Percentiles rank a stretch among this genome's conserved stretches.
These are phyloP conservation scores for Helleia helle DNA, from an alignment of 2,888 invertebrate species.

Conservation along the genomic window DNA sequence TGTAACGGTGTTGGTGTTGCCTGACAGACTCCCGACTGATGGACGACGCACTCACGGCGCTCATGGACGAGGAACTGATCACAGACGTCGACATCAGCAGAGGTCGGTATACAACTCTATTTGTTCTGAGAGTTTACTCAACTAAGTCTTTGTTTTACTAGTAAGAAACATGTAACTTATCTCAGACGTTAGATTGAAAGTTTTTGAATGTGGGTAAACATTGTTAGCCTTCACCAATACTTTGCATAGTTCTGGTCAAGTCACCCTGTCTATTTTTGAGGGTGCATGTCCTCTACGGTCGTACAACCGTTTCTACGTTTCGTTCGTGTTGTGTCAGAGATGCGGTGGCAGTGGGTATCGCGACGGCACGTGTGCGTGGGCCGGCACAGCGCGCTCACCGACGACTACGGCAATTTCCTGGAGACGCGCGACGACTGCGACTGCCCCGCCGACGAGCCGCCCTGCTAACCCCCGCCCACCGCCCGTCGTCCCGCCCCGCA, in stretches of 20 bases:
- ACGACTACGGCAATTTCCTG: conserved; percentile 71
- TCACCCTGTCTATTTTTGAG: too few relatives aligned
- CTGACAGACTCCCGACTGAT: conserved; percentile 48
- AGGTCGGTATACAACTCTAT: conserved; percentile 46
- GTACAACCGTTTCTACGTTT: not conserved
- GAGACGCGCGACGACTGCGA: conserved; percentile 57
- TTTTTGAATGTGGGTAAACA: too few relatives aligned
- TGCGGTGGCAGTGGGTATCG: conserved; percentile 47
- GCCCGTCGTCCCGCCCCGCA: conserved; percentile 19
- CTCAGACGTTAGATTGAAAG: too few relatives aligned
- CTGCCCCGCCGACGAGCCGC: conserved; percentile 35
- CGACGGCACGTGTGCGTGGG: conserved; percentile 55
- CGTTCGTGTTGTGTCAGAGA: conserved; percentile 29
- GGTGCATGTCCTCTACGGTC: too few relatives aligned
- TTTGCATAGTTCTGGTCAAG: too few relatives aligned
- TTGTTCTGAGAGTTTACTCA: too few relatives aligned
- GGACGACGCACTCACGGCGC: conserved; percentile 57
- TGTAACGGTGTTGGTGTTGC: too few relatives aligned
- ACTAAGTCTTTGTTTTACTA: too few relatives aligned
- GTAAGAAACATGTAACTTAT: too few relatives aligned
- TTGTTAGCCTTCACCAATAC: too few relatives aligned
- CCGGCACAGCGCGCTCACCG: conserved; percentile 61
- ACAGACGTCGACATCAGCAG: conserved; percentile 54
- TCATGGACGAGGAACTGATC: conserved; percentile 63
- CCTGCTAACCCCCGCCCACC: conserved; percentile 16